phyloP scores from a whole-genome alignment of 1,140 invertebrate genomes.

The Drosophila subobscura region DNA sequence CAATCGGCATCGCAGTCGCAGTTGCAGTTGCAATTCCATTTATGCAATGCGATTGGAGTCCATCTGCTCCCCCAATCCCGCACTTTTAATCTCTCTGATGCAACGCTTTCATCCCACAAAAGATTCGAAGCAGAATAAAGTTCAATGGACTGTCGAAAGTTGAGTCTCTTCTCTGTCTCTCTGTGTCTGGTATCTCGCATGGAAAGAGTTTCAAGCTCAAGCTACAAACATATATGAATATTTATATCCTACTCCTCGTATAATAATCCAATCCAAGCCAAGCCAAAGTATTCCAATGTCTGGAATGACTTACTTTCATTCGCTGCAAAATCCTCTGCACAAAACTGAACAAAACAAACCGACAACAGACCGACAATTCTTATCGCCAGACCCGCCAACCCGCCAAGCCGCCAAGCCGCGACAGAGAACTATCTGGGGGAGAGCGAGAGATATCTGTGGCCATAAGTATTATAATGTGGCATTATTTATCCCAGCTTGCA shows the following conservation, averaged over 20 bases:
- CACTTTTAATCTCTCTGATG: constrained; percentile 8
- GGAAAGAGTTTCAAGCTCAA: background rate
- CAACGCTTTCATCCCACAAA: background rate
- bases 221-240: too few species aligned
- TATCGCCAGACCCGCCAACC: constrained; percentile 35
- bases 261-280: too few species aligned
- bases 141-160: too few species aligned
- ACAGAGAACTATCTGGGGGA: constrained; percentile 9
- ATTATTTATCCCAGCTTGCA: background rate
- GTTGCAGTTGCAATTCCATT: constrained; percentile 17
- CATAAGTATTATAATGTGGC: background rate
- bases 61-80: background rate
- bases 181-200: too few species aligned
- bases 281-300: too few species aligned
- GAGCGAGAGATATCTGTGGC: constrained; percentile 14
- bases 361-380: constrained; percentile 64
- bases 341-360: constrained; percentile 28
- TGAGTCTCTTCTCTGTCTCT: too few species aligned
- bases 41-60: constrained; percentile 36
- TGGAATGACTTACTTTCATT: too few species aligned
- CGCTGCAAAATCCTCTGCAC: background rate
- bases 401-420: too few species aligned
- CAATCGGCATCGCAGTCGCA: background rate
- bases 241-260: too few species aligned
- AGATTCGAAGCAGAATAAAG: background rate